Evolutionary conservation across 2,888 invertebrate genomes (phyloP).

Genomic region (Scaptodrosophila latifasciaeformis): DNA sequence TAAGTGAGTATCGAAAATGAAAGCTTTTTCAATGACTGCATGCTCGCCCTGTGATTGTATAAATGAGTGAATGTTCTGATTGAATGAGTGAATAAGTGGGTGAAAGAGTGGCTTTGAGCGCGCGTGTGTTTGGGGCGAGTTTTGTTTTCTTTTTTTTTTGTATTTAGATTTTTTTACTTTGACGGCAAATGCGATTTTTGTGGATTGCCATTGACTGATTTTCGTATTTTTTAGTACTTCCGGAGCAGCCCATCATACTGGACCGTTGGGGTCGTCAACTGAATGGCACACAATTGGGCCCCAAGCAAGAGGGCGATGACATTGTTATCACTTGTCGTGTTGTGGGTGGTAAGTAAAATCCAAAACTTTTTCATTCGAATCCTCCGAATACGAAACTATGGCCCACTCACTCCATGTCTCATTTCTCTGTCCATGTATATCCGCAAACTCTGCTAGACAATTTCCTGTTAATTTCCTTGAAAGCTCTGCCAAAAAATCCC

Average conservation of each 20-base stretch:
- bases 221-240: constrained; percentile 86
- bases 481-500: constrained; percentile 55
- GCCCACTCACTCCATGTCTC: neutral
- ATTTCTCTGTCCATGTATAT: constrained; percentile 32
- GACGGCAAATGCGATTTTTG: too few relatives aligned
- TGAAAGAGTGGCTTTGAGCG: too few relatives aligned
- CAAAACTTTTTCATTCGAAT: neutral
- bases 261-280: constrained; percentile 89
- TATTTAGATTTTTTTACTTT: too few relatives aligned
- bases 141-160: constrained; percentile 5
- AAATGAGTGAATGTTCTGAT: too few relatives aligned
- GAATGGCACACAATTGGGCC: constrained; percentile 86
- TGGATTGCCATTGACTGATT: too few relatives aligned
- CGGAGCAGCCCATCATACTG: constrained; percentile 89
- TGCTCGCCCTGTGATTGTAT: too few relatives aligned
- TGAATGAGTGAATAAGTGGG: too few relatives aligned
- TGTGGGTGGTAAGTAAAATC: constrained; percentile 83
- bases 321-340: constrained; percentile 90
- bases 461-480: constrained; percentile 71
- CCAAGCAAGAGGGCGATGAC: constrained; percentile 90
- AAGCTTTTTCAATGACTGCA: constrained; percentile 5
- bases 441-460: constrained; percentile 61
- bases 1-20: constrained; percentile 81
- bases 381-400: neutral
- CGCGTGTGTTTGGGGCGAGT: too few relatives aligned